Base-by-base conservation (phyloP, 2,113 vertebrate species). In the Entomyzon cyanotis region DNA sequence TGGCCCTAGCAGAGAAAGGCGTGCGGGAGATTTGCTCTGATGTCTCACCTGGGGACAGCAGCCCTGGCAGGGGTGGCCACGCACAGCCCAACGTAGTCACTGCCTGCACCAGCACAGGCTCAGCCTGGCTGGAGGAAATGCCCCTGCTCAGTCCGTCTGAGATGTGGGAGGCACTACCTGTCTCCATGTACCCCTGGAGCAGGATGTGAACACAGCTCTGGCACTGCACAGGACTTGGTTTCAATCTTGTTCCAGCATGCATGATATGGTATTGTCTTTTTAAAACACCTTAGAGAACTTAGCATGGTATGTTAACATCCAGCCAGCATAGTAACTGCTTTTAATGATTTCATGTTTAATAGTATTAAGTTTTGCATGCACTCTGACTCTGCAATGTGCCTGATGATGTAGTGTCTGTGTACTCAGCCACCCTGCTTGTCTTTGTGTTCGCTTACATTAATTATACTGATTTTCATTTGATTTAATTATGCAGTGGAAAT, bases 21-120 rank as follows among this genome's bases (percentile, higher is more conserved):
- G 14, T 27, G 0, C 53, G 1, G 2, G 52, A 15, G 79, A 6
- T 55, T 27, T 35, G 84, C 24, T 37, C 24, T n/a, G 0, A 0
- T 4, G 24, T 10, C 84, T 35, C 11, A 4, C 16, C 39, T 10
- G 4, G 46, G 69, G 10, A 11, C 31, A 5, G 87, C 42, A 22
- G 63, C 68, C 27, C 4, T 5, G 16, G 49, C 68, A n/a, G 84
- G 9, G 5, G 1, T 17, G 59, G 87, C 16, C 10, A 6, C 1
- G 2, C 35, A 4, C 12, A 19, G 76, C 50, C 18, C 52, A 0
- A 19, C 42, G 42, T 39, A 16, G 46, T 9, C 33, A 19, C 18
- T 5, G 60, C 0, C n/a, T 22, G 39, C 21, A 12, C 10, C 15
- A 4, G 59, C 71, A 12, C 63, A 17, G 74, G 6, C 30, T 11